Evolutionary conservation across 2,797 vertebrate species (phyloP), one percentile per base, ranked within the genome.

Genomic region (Babyrousa celebensis): DNA sequence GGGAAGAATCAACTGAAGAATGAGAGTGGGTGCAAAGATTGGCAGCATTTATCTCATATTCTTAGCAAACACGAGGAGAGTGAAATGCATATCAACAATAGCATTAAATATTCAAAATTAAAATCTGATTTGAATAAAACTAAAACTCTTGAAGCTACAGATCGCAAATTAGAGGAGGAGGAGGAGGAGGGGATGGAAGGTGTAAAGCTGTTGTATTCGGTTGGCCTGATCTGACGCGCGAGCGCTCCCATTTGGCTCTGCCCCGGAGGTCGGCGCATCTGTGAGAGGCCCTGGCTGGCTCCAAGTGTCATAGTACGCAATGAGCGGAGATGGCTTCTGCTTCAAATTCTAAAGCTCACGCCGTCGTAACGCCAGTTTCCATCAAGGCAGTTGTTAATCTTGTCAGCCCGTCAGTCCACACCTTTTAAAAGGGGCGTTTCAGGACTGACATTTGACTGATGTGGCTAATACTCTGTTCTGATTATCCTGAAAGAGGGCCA

Each of bases 1-100:
- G 97, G 97, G 20, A 98, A 97, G 93, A 98, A 97, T 74, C 97
- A 97, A 89, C 83, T 98, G 56, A 97, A 89, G 85, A 98, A 98
- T 94, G 97, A 98, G 75, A 96, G 85, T 67, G 97, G 97, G 3
- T 98, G 97, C 67, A 97, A 54, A 89, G 97, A 98, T 91, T 98
- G 97, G 97, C 97, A 98, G 72, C 97, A 98, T 95, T 89, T 98
- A 68, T 98, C 97, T 65, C 97, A 98, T 91, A 97, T 98, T 95
- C 97, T 98, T 89, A 97, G 97, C 90, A 98, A 98, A 77, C 97
- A 98, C 3, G 97, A 98, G 86, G 97, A 98, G 52, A 97, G 97
- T 89, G 97, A 97, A 58, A 96, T 96, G 91, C 97, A 98, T 63
- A 93, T 97, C 25, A 97, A 48, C n/a, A 98, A 98, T 71, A 94